These are phyloP conservation scores for Diplodus puntazzo DNA, from an alignment of 2,797 vertebrate genomes.

Conservation along the genomic window DNA sequence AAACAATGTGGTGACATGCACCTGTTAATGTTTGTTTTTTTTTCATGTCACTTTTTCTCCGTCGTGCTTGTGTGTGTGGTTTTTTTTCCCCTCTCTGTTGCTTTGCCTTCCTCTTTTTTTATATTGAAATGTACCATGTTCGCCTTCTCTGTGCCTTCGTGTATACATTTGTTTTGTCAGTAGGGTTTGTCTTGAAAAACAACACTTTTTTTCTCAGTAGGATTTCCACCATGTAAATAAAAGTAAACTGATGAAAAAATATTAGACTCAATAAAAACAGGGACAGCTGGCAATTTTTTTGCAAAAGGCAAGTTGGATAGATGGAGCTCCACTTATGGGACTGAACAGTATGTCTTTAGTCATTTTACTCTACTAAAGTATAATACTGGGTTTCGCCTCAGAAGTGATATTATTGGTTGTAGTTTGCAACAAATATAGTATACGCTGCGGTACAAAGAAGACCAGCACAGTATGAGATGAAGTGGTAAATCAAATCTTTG, in stretches of 20 bases:
- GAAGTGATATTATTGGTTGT: slow-evolving; percentile 51
- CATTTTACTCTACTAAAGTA: slow-evolving; percentile 57
- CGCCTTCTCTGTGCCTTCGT: slow-evolving; percentile 37
- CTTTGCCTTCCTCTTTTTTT: slow-evolving; percentile 35
- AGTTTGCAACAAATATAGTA: slow-evolving; percentile 60
- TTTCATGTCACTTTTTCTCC: slow-evolving; percentile 10
- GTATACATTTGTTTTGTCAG: slow-evolving; percentile 44
- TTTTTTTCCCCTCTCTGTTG: slow-evolving; percentile 1
- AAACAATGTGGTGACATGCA: slow-evolving; percentile 35
- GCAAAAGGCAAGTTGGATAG: slow-evolving; percentile 51
- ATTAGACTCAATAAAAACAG: slow-evolving; percentile 55
- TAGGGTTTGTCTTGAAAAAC: slow-evolving; percentile 42
- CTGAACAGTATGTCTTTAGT: slow-evolving; percentile 62
- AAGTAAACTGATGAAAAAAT: slow-evolving; percentile 40
- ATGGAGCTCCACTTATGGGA: slow-evolving; percentile 63
- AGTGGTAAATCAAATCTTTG: slow-evolving; percentile 66
- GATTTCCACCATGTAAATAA: slow-evolving; percentile 55
- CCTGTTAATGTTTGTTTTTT: slow-evolving; percentile 34
- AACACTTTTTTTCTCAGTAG: slow-evolving; percentile 40
- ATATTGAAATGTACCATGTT: slow-evolving; percentile 48
- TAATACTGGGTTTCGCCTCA: slow-evolving; percentile 39
- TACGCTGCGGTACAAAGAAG: slow-evolving; percentile 36
- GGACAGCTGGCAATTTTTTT: slow-evolving; percentile 48
- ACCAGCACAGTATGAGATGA: slow-evolving; percentile 34
- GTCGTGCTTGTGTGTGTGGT: slow-evolving; percentile 23